Conservation (phyloP, 2,113 vertebrate species). For the Siniperca chuatsi region DNA sequence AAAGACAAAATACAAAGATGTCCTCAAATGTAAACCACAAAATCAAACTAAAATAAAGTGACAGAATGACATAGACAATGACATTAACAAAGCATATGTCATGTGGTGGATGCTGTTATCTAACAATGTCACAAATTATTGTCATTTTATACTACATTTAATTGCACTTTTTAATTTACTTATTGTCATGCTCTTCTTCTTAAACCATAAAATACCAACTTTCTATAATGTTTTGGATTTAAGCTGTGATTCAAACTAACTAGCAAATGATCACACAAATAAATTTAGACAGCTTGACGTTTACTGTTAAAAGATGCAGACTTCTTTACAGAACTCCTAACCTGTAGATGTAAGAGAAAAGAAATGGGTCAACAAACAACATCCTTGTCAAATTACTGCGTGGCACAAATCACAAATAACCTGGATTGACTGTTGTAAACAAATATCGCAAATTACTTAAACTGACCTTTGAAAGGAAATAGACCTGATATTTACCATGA, state of each 20-base stretch:
- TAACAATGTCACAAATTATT: neutral
- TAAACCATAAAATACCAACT: slow-evolving; percentile 9
- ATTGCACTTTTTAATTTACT: neutral
- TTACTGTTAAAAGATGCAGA: slow-evolving; percentile 21
- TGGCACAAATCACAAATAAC: slow-evolving; percentile 19
- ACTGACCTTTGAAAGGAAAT: slow-evolving; percentile 36
- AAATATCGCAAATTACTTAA: slow-evolving; percentile 31
- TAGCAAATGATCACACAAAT: slow-evolving; percentile 10
- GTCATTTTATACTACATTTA: neutral
- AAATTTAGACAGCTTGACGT: slow-evolving; percentile 8
- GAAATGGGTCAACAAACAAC: slow-evolving; percentile 29
- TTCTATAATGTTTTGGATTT: neutral
- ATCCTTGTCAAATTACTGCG: slow-evolving; percentile 31
- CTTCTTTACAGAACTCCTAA: slow-evolving; percentile 1
- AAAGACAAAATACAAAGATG: slow-evolving; percentile 1
- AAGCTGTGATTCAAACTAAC: slow-evolving; percentile 17
- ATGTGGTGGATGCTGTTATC: neutral
- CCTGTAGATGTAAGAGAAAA: neutral
- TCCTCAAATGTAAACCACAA: slow-evolving; percentile 4
- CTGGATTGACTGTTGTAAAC: slow-evolving; percentile 8
- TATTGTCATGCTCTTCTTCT: neutral
- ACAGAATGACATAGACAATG: neutral
- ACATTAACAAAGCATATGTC: neutral
- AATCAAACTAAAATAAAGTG: neutral
- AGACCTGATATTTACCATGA: slow-evolving; percentile 3